Conservation (phyloP, 2,888 invertebrate species). For the Nymphalis polychloros region DNA sequence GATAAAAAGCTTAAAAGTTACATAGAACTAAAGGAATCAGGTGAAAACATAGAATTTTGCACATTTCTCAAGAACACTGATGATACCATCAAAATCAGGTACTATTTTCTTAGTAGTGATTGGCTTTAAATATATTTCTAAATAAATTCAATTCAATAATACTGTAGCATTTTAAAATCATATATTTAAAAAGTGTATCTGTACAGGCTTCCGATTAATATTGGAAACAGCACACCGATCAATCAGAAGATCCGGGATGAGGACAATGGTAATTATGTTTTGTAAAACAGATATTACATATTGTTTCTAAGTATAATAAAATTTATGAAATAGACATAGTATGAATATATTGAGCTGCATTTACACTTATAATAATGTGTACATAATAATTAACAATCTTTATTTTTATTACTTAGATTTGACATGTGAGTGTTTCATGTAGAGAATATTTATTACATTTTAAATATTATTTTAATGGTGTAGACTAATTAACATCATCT, state of each 20-base stretch:
- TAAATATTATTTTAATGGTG: too few relatives aligned
- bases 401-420: too few relatives aligned
- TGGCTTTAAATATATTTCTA: too few relatives aligned
- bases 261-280: constrained; percentile 62
- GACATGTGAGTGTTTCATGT: too few relatives aligned
- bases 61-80: constrained; percentile 63
- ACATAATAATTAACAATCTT: too few relatives aligned
- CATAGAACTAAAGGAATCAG: constrained; percentile 55
- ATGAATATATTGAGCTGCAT: too few relatives aligned
- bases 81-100: constrained; percentile 60
- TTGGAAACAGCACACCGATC: constrained; percentile 60
- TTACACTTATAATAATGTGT: too few relatives aligned
- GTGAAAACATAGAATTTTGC: constrained; percentile 56
- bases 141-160: background rate
- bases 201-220: constrained; percentile 58
- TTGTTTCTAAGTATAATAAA: too few relatives aligned
- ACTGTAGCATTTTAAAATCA: background rate
- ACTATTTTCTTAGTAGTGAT: background rate
- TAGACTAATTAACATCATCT: too few relatives aligned
- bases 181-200: background rate
- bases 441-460: too few relatives aligned
- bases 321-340: too few relatives aligned
- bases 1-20: constrained; percentile 67
- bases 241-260: constrained; percentile 59
- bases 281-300: background rate